Evolutionary conservation across 2,888 invertebrate genomes (phyloP), one percentile per base, ranked within the genome.

Genomic region (Melanophora roralis): DNA sequence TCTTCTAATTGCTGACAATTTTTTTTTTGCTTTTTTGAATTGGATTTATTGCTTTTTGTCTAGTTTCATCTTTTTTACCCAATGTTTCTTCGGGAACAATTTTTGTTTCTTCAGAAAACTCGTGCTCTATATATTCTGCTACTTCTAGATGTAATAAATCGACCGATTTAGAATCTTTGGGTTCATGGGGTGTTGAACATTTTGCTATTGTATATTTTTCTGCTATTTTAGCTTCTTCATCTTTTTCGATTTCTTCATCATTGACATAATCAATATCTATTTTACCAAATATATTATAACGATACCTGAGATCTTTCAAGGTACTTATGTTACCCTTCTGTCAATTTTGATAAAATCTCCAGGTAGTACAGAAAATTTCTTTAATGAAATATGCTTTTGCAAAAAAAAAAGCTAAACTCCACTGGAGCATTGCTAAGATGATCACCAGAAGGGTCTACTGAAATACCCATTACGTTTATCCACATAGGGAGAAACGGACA

Each of bases 401-500:
- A 43, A 5, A 60, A 16, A 36, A 7, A 60, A 21, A 64, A 64
- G 16, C 38, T 21, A 43, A 53, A 53, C n/a, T 67, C 53, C 40
- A 53, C 53, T 19, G 65, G 40, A 27, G 65, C 65, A 67, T 67
- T 67, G 9, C 65, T 67, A 19, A 67, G 1, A 6, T 49, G 64
- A 47, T 45, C n/a, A n/a, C n/a, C n/a, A n/a, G n/a, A n/a, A n/a
- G n/a, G n/a, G n/a, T n/a, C 19, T 0, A 34, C 62, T 11, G 67
- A 67, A 7, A 53, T 32, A 55, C 55, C 67, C 32, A 67, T 23
- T 16, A 51, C 23, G 8, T 27, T 51, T 12, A 23, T 51, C 51
- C 51, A 67, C 45, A 67, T 34, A 5, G 23, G 14, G 1, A 53
- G 8, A 43, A 67, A 67, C 43, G 55, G 14, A 11, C 67, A 67